Percentiles rank a stretch among this genome's conserved stretches.
phyloP scores from a whole-genome alignment of 2,113 vertebrate species.

The Apteryx mantelli region DNA sequence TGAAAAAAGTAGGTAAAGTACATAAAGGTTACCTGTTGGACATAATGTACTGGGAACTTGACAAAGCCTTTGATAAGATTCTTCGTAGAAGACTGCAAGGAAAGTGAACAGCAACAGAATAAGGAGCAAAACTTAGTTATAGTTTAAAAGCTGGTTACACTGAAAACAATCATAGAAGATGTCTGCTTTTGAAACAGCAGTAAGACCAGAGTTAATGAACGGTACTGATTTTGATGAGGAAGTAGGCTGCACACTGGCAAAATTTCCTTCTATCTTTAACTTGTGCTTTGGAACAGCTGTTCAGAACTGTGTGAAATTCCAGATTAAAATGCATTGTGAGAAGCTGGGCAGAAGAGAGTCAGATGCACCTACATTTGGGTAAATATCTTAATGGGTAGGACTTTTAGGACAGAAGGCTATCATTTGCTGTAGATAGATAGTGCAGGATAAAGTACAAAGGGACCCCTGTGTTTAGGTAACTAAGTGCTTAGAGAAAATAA shows the following conservation, averaged over 20 bases:
- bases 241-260: not conserved
- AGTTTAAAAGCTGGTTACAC: not conserved
- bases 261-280: not conserved
- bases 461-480: not conserved
- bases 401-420: not conserved
- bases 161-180: not conserved
- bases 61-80: constrained; percentile 24
- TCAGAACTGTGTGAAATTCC: not conserved
- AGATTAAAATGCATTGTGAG: not conserved
- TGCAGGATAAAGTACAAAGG: not conserved
- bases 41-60: not conserved
- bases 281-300: not conserved
- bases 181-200: not conserved
- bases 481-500: not conserved
- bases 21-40: constrained; percentile 19
- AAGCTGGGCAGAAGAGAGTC: not conserved
- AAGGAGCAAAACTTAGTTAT: not conserved
- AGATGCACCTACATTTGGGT: not conserved
- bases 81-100: not conserved
- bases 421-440: not conserved
- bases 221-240: not conserved
- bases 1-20: not conserved
- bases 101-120: not conserved
- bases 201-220: not conserved
- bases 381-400: not conserved